Percentiles rank a stretch among this genome's conserved stretches.
Conservation (phyloP, 2,797 vertebrate genomes). For the Rhodeus uyekii region DNA sequence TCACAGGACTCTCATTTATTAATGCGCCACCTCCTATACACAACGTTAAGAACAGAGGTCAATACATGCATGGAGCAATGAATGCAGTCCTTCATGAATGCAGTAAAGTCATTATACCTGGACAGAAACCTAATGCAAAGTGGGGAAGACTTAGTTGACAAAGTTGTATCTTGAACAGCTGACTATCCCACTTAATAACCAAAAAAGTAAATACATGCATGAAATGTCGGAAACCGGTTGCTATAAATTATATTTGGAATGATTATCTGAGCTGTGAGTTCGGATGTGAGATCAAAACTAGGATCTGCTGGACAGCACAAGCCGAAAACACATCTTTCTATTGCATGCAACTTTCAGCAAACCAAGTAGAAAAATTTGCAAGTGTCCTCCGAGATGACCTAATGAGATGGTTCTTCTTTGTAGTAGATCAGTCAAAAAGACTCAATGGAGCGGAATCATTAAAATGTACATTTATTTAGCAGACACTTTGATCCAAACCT, state of each 20-base stretch:
- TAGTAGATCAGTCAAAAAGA: neutral
- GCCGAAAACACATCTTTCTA: neutral
- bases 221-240: neutral
- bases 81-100: conserved; percentile 4
- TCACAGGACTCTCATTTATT: conserved; percentile 18
- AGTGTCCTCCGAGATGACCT: neutral
- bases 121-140: neutral
- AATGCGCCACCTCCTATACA: neutral
- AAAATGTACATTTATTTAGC: too few species aligned
- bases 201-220: neutral
- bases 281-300: neutral
- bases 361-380: neutral
- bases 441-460: neutral
- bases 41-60: conserved; percentile 5
- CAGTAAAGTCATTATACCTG: neutral
- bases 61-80: neutral
- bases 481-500: too few species aligned
- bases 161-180: neutral
- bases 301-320: neutral
- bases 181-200: neutral
- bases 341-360: neutral
- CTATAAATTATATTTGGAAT: too few species aligned
- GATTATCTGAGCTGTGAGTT: neutral
- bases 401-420: neutral
- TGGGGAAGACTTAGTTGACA: neutral